These are phyloP conservation scores for Salvator merianae DNA, from an alignment of 2,113 vertebrate genomes.

Conservation along the genomic window DNA sequence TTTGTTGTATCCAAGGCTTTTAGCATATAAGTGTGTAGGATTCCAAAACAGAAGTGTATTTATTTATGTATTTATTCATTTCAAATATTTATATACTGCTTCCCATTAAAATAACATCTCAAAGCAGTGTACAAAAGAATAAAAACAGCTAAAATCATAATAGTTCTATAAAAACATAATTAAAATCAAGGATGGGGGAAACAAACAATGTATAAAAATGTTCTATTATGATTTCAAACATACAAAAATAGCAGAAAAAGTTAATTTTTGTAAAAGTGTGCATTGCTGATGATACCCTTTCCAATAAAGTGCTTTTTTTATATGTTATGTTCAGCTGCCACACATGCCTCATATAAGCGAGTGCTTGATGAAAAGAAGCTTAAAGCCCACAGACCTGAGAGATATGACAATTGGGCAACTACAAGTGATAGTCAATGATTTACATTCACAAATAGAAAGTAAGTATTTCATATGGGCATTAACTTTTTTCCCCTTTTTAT, in stretches of 20 bases:
- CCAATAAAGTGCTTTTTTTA: background rate
- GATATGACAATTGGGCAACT: constrained; percentile 98
- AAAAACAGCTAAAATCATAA: no score
- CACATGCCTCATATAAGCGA: constrained; percentile 98
- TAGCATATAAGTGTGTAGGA: no score
- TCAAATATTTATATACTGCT: no score
- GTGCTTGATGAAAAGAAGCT: constrained; percentile 97
- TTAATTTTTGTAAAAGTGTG: background rate
- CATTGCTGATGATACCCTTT: fast-evolving
- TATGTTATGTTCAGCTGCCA: constrained; percentile 81
- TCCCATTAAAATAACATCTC: no score
- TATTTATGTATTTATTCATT: no score
- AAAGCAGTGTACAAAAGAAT: no score
- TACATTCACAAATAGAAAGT: constrained; percentile 99
- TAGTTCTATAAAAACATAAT: no score
- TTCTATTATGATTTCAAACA: no score
- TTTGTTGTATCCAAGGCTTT: no score
- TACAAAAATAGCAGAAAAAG: background rate
- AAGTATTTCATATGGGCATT: constrained; percentile 55
- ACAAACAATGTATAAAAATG: background rate
- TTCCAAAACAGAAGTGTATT: no score
- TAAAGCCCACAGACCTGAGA: constrained; percentile 93
- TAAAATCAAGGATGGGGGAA: no score
- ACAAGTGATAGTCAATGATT: constrained; percentile 97
- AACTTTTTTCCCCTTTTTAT: background rate